phyloP scores from a whole-genome alignment of 1,140 invertebrate genomes.

The Cyclargus thomasi region DNA sequence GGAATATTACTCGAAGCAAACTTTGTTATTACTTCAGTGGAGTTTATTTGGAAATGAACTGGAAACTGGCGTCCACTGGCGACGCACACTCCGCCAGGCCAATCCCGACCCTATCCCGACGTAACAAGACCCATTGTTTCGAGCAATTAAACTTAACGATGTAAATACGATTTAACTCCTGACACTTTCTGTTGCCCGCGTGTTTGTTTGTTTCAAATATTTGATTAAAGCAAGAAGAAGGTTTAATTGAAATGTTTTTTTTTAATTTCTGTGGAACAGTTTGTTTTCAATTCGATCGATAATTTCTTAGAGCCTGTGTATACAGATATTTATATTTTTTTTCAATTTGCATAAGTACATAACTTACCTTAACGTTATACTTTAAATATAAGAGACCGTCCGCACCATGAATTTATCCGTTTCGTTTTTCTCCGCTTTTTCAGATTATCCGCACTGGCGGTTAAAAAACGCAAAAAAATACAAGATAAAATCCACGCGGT shows the following conservation, averaged over 20 bases:
- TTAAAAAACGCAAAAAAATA: too few species aligned
- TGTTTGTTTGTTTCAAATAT: background rate
- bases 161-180: constrained; percentile 14
- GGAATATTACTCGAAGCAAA: constrained; percentile 51
- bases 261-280: too few species aligned
- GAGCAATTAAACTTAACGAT: constrained; percentile 13
- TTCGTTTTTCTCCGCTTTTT: too few species aligned
- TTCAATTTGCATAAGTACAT: too few species aligned
- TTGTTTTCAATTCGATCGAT: background rate
- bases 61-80: constrained; percentile 52
- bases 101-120: constrained; percentile 33
- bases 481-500: too few species aligned
- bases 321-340: too few species aligned
- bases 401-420: too few species aligned
- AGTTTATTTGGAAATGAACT: constrained; percentile 63
- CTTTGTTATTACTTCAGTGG: constrained; percentile 58
- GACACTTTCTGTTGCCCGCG: background rate
- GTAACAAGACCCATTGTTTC: constrained; percentile 24
- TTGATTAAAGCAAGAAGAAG: background rate
- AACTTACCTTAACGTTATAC: too few species aligned
- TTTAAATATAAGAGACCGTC: too few species aligned
- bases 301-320: too few species aligned
- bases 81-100: constrained; percentile 43
- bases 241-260: background rate
- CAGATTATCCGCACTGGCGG: too few species aligned